A percentile compares a stretch with the other conserved stretches of the same genome.
Conservation (phyloP, 2,888 invertebrate genomes). For the Gibbula magus region DNA sequence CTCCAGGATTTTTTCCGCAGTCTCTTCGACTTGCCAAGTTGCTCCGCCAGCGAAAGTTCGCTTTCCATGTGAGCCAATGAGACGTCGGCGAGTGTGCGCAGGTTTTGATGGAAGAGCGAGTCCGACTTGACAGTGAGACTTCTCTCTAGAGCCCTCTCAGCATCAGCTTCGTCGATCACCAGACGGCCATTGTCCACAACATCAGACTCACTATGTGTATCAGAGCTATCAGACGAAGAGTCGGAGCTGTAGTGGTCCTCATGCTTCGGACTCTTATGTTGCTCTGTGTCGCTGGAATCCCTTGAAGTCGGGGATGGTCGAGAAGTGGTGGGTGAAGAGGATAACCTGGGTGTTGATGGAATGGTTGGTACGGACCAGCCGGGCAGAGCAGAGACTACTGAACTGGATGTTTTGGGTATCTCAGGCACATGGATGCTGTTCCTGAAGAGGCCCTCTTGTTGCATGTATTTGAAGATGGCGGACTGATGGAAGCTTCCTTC, state of each 20-base stretch:
- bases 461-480: constrained; percentile 71
- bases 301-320: neutral
- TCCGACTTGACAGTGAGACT: neutral
- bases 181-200: constrained; percentile 28
- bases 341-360: constrained; percentile 26
- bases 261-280: neutral
- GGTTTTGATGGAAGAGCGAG: constrained; percentile 47
- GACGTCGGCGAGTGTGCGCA: constrained; percentile 63
- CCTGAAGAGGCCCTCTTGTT: constrained; percentile 66
- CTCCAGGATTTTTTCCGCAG: constrained; percentile 74
- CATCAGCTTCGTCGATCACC: constrained; percentile 32
- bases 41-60: constrained; percentile 25
- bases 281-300: neutral
- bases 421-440: constrained; percentile 41
- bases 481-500: constrained; percentile 55
- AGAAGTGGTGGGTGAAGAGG: neutral
- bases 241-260: neutral
- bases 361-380: constrained; percentile 27
- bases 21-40: constrained; percentile 50
- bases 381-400: neutral
- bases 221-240: constrained; percentile 22
- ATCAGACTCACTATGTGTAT: constrained; percentile 24
- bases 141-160: neutral
- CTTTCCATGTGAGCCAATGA: constrained; percentile 49
- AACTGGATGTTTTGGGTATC: constrained; percentile 21